phyloP scores from a whole-genome alignment of 2,797 vertebrate species.

The Eleutherodactylus coqui region DNA sequence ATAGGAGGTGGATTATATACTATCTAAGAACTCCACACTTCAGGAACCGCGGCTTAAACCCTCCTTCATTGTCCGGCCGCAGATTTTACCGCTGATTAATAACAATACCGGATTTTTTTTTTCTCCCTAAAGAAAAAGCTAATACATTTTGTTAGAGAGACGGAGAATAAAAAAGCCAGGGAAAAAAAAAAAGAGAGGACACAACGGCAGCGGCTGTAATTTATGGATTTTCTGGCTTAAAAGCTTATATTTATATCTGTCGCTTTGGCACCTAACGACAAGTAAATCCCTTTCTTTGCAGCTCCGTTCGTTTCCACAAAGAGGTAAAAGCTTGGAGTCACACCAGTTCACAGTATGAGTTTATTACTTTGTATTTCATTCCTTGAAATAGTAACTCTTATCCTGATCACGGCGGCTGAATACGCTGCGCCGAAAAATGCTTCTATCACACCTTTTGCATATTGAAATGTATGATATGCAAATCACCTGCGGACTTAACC shows the following conservation, averaged over 20 bases:
- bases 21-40: neutral
- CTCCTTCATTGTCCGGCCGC: slow-evolving; percentile 40
- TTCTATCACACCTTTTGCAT: neutral
- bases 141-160: slow-evolving; percentile 55
- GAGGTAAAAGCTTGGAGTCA: slow-evolving; percentile 56
- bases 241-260: slow-evolving; percentile 47
- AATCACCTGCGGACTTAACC: slow-evolving; percentile 21
- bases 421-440: neutral
- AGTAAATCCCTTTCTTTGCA: slow-evolving; percentile 56
- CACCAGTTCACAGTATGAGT: slow-evolving; percentile 61
- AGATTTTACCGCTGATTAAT: slow-evolving; percentile 62
- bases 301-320: slow-evolving; percentile 40
- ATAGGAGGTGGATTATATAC: slow-evolving; percentile 24
- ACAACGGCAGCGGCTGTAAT: slow-evolving; percentile 35
- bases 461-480: slow-evolving; percentile 13
- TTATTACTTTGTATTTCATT: slow-evolving; percentile 60
- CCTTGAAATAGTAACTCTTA: slow-evolving; percentile 59
- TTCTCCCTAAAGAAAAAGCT: slow-evolving; percentile 50
- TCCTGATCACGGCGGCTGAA: slow-evolving; percentile 36
- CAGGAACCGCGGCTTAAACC: slow-evolving; percentile 20
- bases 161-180: slow-evolving; percentile 23
- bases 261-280: slow-evolving; percentile 51
- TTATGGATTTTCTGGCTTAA: slow-evolving; percentile 61
- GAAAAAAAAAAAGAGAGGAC: slow-evolving; percentile 32
- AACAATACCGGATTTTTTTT: slow-evolving; percentile 59